Evolutionary conservation across 2,888 invertebrate species (phyloP), one percentile per base, ranked within the genome.

Genomic region (Taenaris catops): DNA sequence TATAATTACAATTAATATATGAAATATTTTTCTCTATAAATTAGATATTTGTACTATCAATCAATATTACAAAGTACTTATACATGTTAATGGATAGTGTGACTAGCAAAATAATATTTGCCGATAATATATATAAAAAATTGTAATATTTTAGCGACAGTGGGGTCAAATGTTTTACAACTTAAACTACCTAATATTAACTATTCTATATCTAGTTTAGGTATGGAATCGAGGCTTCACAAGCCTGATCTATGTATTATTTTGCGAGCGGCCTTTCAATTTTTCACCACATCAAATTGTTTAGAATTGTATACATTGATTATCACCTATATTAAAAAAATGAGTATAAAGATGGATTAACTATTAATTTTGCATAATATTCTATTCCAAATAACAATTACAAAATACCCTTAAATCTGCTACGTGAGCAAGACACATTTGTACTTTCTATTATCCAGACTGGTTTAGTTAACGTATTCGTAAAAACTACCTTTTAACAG

Each of bases 21-120:
- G 75, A 80, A 73, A 78, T 70, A 75, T 75, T 81, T 78, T 61
- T 73, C 44, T 64, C 79, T 84, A 84, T 83, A 84, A 84, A 84
- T 84, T 80, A 84, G 68, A 76, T 76, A 76, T 83, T 86, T 84
- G 86, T 86, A 84, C 86, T 86, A 84, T 86, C 81, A 71, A 83
- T 81, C 78, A 80, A 80, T 72, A 74, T 76, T 68, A 79, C 70
- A 76, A 79, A 80, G 73, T 80, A 84, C 73, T 72, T 73, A 79
- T 60, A 69, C 61, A 74, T 65, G 74, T 76, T 79, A 79, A 78
- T 73, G 74, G 69, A 70, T 63, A 64, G 70, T 72, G 80, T 80
- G 84, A 83, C 80, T 84, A 79, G 81, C 84, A 84, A 84, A n/a
- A 84, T 75, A 69, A 68, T 48, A 80, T 86, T 86, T 86, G 83